phyloP scores from a whole-genome alignment of 1,140 invertebrate genomes.

The Lepidurus arcticus region DNA sequence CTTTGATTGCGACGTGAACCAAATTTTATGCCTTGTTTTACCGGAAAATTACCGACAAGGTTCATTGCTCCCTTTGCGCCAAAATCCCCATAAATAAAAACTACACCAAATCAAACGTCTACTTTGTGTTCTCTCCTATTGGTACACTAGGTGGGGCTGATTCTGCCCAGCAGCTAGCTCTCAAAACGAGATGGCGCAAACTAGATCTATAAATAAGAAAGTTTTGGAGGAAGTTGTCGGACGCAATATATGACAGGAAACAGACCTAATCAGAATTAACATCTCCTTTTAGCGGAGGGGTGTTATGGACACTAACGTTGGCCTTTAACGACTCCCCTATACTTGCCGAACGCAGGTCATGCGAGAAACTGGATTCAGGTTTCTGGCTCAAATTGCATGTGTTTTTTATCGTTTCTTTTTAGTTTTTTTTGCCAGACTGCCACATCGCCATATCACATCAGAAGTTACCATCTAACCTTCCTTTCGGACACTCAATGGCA shows the following conservation, averaged over 20 bases:
- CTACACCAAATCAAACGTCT: not conserved
- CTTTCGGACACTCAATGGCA: not conserved
- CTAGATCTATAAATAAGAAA: not conserved
- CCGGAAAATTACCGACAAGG: not conserved
- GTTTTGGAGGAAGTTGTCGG: not conserved
- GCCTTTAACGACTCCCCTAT: conserved; percentile 9
- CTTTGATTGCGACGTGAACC: conserved; percentile 21
- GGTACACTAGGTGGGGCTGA: not conserved
- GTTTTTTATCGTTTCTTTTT: not conserved
- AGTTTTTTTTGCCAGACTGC: not conserved
- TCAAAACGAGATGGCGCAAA: not conserved
- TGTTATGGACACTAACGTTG: not conserved
- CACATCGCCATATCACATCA: not conserved
- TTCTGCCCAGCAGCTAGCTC: not conserved
- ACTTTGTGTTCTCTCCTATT: not conserved
- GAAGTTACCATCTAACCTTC: not conserved
- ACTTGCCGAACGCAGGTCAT: not conserved
- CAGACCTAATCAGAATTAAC: conserved; percentile 18
- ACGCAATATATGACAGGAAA: conserved; percentile 10
- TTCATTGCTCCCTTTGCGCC: not conserved
- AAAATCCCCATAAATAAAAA: not conserved
- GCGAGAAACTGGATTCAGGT: not conserved
- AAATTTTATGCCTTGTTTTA: conserved; percentile 20
- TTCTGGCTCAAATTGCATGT: not conserved
- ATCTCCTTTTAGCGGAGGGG: conserved; percentile 9